These are phyloP conservation scores for Ciconia stormi DNA, from an alignment of 2,113 vertebrate species.

Conservation along the genomic window DNA sequence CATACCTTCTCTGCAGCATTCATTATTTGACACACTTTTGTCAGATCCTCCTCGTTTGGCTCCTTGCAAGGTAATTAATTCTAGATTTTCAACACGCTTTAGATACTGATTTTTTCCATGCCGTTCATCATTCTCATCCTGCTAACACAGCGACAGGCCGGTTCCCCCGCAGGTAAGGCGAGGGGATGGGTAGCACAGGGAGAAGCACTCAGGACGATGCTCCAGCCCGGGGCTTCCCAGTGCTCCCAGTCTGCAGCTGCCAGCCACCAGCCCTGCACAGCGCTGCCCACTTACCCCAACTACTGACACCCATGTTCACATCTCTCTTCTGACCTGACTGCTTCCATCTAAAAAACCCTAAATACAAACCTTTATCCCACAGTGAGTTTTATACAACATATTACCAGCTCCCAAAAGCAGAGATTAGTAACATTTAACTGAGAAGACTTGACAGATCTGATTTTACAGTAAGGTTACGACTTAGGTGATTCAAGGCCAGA, in stretches of 20 bases:
- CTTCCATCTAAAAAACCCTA: not conserved
- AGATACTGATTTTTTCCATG: not conserved
- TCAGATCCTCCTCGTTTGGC: not conserved
- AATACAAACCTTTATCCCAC: not conserved
- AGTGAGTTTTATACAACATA: not conserved
- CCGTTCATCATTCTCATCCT: not conserved
- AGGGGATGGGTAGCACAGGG: accelerated
- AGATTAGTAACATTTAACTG: not conserved
- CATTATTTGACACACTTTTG: slow-evolving; percentile 6
- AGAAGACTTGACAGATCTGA: not conserved
- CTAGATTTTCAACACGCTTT: not conserved
- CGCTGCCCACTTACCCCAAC: accelerated
- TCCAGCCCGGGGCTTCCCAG: not conserved
- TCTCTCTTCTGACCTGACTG: not conserved
- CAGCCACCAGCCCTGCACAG: not conserved
- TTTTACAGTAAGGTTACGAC: not conserved
- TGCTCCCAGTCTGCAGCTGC: not conserved
- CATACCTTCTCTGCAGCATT: slow-evolving; percentile 1
- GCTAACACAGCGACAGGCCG: not conserved
- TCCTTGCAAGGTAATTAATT: not conserved
- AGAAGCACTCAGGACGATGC: not conserved
- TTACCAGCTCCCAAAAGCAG: not conserved
- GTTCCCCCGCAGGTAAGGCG: accelerated
- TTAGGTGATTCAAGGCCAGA: not conserved
- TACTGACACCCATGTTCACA: accelerated